phyloP scores from a whole-genome alignment of 2,797 vertebrate species.

The Trematomus bernacchii region DNA sequence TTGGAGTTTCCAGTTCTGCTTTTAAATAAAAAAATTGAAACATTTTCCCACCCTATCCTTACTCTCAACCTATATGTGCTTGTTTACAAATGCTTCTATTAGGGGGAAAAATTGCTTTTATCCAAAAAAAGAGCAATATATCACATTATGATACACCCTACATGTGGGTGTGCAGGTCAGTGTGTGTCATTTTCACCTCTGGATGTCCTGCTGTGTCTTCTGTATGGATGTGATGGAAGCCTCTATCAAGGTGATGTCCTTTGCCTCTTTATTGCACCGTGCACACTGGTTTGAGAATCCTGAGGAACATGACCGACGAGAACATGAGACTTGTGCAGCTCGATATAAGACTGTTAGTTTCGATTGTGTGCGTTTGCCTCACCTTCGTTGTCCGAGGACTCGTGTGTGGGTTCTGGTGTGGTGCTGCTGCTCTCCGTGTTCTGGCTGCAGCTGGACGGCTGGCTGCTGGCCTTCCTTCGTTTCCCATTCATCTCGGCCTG shows the following conservation, averaged over 20 bases:
- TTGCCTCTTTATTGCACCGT: constrained; percentile 89
- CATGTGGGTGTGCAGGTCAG: background rate
- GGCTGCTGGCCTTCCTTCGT: constrained; percentile 93
- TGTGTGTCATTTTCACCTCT: constrained; percentile 83
- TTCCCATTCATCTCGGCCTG: constrained; percentile 82
- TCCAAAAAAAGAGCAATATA: background rate
- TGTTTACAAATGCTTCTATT: background rate
- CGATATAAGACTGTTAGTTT: background rate
- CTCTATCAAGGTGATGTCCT: constrained; percentile 90
- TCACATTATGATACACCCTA: background rate
- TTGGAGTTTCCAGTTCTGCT: background rate
- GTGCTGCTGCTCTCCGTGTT: constrained; percentile 96
- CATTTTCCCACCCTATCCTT: background rate
- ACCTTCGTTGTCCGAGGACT: constrained; percentile 95
- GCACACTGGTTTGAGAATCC: constrained; percentile 85
- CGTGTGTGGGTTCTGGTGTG: constrained; percentile 93
- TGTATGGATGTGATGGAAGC: constrained; percentile 90
- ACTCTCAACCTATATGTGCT: background rate
- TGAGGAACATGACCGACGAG: constrained; percentile 34
- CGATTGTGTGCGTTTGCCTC: constrained; percentile 18
- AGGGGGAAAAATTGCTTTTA: background rate
- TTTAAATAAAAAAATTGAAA: background rate
- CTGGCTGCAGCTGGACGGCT: constrained; percentile 95
- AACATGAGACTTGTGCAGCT: background rate
- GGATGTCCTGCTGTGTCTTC: constrained; percentile 94